Base-by-base conservation (phyloP, 64 coral and sea anemone species). In the Dendronephthya gigantea region DNA sequence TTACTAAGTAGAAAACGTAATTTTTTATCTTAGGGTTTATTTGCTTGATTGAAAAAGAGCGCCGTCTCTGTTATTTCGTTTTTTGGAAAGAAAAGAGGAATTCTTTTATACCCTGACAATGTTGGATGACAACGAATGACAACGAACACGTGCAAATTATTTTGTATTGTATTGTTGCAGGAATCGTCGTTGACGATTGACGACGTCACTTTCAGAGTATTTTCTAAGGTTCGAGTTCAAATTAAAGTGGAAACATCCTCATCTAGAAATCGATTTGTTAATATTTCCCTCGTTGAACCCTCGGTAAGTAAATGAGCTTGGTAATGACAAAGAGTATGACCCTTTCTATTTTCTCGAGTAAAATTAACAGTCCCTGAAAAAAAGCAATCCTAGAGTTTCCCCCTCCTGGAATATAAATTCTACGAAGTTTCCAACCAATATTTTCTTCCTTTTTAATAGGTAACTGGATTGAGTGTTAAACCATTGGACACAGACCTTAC, bases 181-280 rank as follows among this genome's bases (percentile, higher is more conserved):
- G 36, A 79, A 19, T 79, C 72, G 8, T 36, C 72, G 30, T 79
- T 79, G 17, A 79, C 72, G 16, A 39, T 79, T 34, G 72, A 39
- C 36, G 72, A 35, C 17, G 72, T 79, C 30, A 79, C 72, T 79
- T 79, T 79, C 36, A 34, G 72, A 79, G 72, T 79, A 79, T 79
- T 79, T 36, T 36, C 72, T 19, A 79, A 79, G 22, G 36, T 79
- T 36, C 22, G 34, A 39, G 29, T 79, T 36, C 72, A 79, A 39
- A 79, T 79, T 19, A 79, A 79, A 34, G 36, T 79, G 32, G 72
- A 79, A 79, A 79, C 72, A 79, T 79, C 72, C 0, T 79, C 72
- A 39, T 79, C 72, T 12, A 79, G 30, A 36, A 79, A 79, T 79
- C 72, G 72, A 36, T 79, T 79, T 79, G 72, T 79, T 36, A 79